A percentile compares a stretch with the other conserved stretches of the same genome.
phyloP scores from a whole-genome alignment of 2,888 invertebrate species.

The Agonopterix heracliana region DNA sequence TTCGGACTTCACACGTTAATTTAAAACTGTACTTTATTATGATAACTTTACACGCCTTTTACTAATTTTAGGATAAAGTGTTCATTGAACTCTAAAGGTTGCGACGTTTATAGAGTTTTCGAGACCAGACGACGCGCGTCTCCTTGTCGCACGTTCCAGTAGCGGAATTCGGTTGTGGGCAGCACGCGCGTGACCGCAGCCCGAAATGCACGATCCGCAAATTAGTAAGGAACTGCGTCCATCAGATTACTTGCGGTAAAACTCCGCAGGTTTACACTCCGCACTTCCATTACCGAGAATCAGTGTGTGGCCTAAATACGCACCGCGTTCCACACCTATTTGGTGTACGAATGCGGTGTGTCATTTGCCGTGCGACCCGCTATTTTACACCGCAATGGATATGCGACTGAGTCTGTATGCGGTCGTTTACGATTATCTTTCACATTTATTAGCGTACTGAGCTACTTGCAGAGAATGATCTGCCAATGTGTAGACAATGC shows the following conservation, averaged over 20 bases:
- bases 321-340: conserved; percentile 45
- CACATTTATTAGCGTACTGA: conserved; percentile 46
- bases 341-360: conserved; percentile 56
- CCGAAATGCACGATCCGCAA: conserved; percentile 60
- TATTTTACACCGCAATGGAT: conserved; percentile 57
- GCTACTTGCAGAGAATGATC: conserved; percentile 37
- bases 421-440: conserved; percentile 43
- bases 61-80: conserved; percentile 2
- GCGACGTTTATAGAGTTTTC: conserved; percentile 1
- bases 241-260: conserved; percentile 64
- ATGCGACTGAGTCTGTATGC: conserved; percentile 36
- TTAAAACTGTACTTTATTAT: no score
- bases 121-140: background rate
- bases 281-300: conserved; percentile 56
- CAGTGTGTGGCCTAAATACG: conserved; percentile 66
- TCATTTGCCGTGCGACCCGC: conserved; percentile 54
- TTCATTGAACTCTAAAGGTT: conserved; percentile 10
- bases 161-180: conserved; percentile 55
- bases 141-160: conserved; percentile 22
- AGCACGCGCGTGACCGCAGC: conserved; percentile 57
- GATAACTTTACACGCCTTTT: background rate
- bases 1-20: no score
- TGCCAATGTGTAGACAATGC: conserved; percentile 25
- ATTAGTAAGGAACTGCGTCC: conserved; percentile 54
- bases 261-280: conserved; percentile 41